Conservation (phyloP, 2,113 vertebrate genomes). For the Elaphurus davidianus region DNA sequence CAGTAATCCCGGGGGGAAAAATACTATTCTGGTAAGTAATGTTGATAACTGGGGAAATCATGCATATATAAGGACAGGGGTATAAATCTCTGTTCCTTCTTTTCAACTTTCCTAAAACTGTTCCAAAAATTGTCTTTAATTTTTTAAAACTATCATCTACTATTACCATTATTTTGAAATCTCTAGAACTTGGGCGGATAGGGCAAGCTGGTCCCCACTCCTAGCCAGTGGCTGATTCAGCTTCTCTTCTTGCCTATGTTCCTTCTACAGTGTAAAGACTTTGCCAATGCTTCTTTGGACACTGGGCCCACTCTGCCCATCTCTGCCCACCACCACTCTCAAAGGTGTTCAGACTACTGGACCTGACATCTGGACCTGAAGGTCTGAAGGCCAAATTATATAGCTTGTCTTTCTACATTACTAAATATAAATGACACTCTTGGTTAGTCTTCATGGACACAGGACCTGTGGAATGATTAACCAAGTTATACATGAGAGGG, state of each 20-base stretch:
- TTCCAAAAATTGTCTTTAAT: neutral
- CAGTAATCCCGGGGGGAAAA: rapidly evolving
- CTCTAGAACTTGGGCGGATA: neutral
- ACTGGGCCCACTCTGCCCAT: neutral
- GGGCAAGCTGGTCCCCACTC: neutral
- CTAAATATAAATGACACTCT: neutral
- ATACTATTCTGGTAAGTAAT: neutral
- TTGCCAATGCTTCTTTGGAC: rapidly evolving
- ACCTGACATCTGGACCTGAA: neutral
- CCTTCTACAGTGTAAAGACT: rapidly evolving
- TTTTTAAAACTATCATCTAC: neutral
- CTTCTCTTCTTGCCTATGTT: neutral
- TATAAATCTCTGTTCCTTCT: neutral
- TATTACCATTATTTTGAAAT: neutral
- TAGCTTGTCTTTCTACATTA: neutral
- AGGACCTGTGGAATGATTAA: no score
- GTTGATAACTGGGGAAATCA: neutral
- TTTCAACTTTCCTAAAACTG: neutral
- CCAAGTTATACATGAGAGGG: neutral
- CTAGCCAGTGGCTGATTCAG: neutral
- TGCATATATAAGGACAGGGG: no score
- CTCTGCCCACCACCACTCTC: neutral
- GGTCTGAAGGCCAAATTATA: neutral
- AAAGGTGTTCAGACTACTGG: neutral
- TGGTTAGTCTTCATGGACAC: neutral